Conservation (phyloP, 2,888 invertebrate genomes). For the Perithous albicinctus region DNA sequence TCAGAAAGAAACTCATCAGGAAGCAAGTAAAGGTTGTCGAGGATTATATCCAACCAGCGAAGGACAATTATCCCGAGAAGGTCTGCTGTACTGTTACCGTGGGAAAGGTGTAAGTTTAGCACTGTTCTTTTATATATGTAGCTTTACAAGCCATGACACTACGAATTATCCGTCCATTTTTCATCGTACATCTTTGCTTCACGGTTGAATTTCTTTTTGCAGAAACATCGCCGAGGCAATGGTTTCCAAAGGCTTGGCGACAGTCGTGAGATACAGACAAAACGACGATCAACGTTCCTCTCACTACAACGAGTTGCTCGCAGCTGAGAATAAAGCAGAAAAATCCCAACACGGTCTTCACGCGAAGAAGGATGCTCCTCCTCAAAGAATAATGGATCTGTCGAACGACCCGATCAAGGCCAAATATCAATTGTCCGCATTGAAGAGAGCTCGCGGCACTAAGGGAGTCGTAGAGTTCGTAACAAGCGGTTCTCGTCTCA, state of each 20-base stretch:
- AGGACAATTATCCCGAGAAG: conserved; percentile 97
- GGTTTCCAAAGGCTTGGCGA: conserved; percentile 96
- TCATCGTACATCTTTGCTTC: neutral
- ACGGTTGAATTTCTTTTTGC: conserved; percentile 63
- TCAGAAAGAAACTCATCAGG: conserved; percentile 97
- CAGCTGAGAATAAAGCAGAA: conserved; percentile 96
- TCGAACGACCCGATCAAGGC: conserved; percentile 92
- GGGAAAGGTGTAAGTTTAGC: conserved; percentile 89
- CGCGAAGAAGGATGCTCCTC: conserved; percentile 94
- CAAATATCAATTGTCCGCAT: conserved; percentile 96
- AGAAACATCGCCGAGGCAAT: conserved; percentile 97
- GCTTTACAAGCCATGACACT: too few species aligned
- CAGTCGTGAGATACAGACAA: conserved; percentile 96
- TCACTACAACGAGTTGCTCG: conserved; percentile 95
- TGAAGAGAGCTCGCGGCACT: conserved; percentile 95
- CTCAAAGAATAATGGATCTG: conserved; percentile 95
- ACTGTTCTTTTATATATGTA: neutral
- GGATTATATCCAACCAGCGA: conserved; percentile 98
- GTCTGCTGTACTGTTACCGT: conserved; percentile 96
- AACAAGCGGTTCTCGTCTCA: conserved; percentile 96
- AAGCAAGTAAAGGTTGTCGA: conserved; percentile 96
- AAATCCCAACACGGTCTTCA: conserved; percentile 94
- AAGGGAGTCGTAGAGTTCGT: conserved; percentile 99
- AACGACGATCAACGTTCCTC: conserved; percentile 98
- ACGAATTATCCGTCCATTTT: neutral